A percentile compares a stretch with the other conserved stretches of the same genome.
phyloP scores from a whole-genome alignment of 2,888 invertebrate genomes.

The Heliconius cydno region DNA sequence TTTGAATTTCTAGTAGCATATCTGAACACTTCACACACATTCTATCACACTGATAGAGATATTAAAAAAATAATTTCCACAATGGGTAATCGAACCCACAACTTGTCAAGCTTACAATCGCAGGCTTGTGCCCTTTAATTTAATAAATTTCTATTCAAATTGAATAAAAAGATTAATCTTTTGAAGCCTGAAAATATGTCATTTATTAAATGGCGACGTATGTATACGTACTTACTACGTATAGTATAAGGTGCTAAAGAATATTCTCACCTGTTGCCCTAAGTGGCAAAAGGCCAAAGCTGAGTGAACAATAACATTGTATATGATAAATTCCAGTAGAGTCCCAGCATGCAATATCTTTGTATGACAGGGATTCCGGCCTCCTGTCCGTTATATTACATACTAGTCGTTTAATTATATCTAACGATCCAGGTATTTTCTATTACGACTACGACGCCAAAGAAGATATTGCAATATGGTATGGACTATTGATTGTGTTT shows the following conservation, averaged over 20 bases:
- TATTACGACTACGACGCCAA: neutral
- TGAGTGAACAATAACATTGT: constrained; percentile 4
- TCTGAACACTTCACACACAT: no score
- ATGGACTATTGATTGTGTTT: neutral
- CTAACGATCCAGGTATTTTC: constrained; percentile 9
- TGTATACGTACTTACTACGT: neutral
- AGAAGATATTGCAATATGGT: neutral
- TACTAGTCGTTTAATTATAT: constrained; percentile 8
- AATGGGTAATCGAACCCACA: no score
- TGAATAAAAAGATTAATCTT: no score
- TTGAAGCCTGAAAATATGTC: no score
- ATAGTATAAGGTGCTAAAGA: neutral
- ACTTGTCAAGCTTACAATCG: no score
- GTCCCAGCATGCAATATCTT: constrained; percentile 23
- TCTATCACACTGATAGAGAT: no score
- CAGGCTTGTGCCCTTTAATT: fast-evolving
- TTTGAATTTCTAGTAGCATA: no score
- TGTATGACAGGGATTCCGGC: constrained; percentile 6
- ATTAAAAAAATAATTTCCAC: no score
- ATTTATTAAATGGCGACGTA: no score
- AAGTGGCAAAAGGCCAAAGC: neutral
- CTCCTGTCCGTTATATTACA: constrained; percentile 14
- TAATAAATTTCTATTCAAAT: no score
- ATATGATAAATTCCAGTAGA: constrained; percentile 21
- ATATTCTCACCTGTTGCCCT: neutral